A percentile compares a stretch with the other conserved stretches of the same genome.
Conservation (phyloP, 2,888 invertebrate species). For the Labia minor region DNA sequence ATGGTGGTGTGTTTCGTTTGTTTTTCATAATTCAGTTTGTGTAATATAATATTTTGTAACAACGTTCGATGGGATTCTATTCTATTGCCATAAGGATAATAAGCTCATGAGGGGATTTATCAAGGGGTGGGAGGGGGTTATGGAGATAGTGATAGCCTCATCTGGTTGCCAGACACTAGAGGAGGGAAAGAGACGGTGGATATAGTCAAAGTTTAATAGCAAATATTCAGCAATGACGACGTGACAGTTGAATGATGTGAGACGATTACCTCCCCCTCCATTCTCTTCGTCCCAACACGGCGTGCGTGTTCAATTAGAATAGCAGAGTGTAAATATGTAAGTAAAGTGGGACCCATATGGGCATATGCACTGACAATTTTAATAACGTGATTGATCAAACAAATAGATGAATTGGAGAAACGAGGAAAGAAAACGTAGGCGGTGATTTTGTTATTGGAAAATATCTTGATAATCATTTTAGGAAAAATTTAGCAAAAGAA, state of each 20-base stretch:
- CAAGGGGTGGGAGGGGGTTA: too few species aligned
- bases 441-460: too few species aligned
- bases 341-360: neutral
- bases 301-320: neutral
- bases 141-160: neutral
- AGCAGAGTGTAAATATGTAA: conserved; percentile 4
- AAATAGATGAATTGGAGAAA: too few species aligned
- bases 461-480: too few species aligned
- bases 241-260: conserved; percentile 13
- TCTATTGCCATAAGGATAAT: conserved; percentile 13
- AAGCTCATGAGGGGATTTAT: neutral
- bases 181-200: neutral
- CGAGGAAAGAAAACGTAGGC: too few species aligned
- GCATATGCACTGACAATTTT: too few species aligned
- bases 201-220: neutral
- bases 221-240: neutral
- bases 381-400: too few species aligned
- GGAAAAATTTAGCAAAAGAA: too few species aligned
- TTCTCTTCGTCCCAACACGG: neutral
- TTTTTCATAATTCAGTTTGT: too few species aligned
- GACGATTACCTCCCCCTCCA: neutral
- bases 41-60: too few species aligned
- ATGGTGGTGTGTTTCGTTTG: too few species aligned
- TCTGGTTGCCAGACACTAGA: neutral
- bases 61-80: neutral